Evolutionary conservation across 2,113 vertebrate genomes (phyloP), one percentile per base, ranked within the genome.

Genomic region (Lepisosteus osseus): DNA sequence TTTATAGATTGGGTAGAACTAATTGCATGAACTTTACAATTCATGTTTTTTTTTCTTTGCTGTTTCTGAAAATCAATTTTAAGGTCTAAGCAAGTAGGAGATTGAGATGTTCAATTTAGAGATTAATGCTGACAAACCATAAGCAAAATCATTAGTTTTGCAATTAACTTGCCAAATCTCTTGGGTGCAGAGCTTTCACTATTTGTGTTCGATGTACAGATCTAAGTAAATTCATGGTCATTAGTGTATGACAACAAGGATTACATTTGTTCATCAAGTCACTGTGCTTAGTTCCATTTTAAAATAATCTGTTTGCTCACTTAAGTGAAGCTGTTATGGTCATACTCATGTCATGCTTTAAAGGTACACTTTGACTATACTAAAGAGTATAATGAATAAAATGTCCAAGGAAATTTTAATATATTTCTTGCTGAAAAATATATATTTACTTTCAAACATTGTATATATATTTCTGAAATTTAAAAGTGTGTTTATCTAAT

Each of bases 121-220:
- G 61, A 75, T 54, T 51, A 63, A 77, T 8, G 67, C 74, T 69
- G 78, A 83, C 77, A 79, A 80, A 80, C 66, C 65, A 40, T 65
- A 57, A 74, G 51, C 61, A 76, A 77, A 80, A 78, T 74, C 68
- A 72, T 77, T 81, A 82, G 67, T 75, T 77, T 65, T 63, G 64
- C 71, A 72, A 70, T 79, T 80, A 76, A 69, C 72, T 67, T 12
- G 12, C 56, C 6, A 1, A 57, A 44, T 76, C 41, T 51, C 68
- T 73, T 64, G 7, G 55, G 73, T 65, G 63, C 6, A n/a, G 14
- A 74, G 54, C 29, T 11, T 7, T 45, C 61, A 12, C 15, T 68
- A 54, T 57, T 2, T 15, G 68, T 56, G 64, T 78, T 72, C 73
- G 72, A 67, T 71, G 66, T 55, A 47, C 59, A 67, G 45, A 61